These are phyloP conservation scores for Drosophila simulans DNA, from an alignment of 1,140 invertebrate genomes.

Conservation along the genomic window DNA sequence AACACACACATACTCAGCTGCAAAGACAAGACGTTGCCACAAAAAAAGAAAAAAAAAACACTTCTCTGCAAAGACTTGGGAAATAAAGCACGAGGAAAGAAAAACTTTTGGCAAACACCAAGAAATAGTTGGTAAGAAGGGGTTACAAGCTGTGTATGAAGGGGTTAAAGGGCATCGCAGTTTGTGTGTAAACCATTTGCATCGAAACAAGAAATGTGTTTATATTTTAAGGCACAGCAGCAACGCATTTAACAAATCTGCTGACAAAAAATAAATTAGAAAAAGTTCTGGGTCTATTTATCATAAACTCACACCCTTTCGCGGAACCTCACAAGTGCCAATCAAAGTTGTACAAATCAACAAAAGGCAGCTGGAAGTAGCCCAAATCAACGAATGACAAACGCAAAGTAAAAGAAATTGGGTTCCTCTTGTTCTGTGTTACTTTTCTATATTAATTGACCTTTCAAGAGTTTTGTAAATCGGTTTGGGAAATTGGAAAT, in stretches of 20 bases:
- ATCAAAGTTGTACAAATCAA: slow-evolving; percentile 49
- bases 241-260: slow-evolving; percentile 3
- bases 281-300: slow-evolving; percentile 16
- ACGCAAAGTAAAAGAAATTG: slow-evolving; percentile 17
- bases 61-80: slow-evolving; percentile 20
- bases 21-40: slow-evolving; percentile 53
- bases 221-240: slow-evolving; percentile 19
- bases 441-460: slow-evolving; percentile 48
- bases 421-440: slow-evolving; percentile 15
- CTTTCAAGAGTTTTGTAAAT: slow-evolving; percentile 30
- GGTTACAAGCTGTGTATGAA: slow-evolving; percentile 1
- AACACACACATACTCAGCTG: slow-evolving; percentile 43
- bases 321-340: slow-evolving; percentile 42
- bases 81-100: slow-evolving; percentile 28
- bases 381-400: slow-evolving; percentile 18
- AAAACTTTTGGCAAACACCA: slow-evolving; percentile 50
- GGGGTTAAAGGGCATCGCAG: slow-evolving; percentile 17
- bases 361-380: slow-evolving; percentile 8
- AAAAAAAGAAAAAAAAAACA: slow-evolving; percentile 40
- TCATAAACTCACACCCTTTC: slow-evolving; percentile 10
- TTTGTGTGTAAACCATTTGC: slow-evolving; percentile 39
- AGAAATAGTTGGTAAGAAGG: slow-evolving; percentile 33
- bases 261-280: slow-evolving; percentile 5
- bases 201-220: slow-evolving; percentile 37
- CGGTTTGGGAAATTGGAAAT: slow-evolving; percentile 35